Percentiles rank a stretch among this genome's conserved stretches.
phyloP scores from a whole-genome alignment of 1,140 invertebrate species.

The Bradysia coprophila region DNA sequence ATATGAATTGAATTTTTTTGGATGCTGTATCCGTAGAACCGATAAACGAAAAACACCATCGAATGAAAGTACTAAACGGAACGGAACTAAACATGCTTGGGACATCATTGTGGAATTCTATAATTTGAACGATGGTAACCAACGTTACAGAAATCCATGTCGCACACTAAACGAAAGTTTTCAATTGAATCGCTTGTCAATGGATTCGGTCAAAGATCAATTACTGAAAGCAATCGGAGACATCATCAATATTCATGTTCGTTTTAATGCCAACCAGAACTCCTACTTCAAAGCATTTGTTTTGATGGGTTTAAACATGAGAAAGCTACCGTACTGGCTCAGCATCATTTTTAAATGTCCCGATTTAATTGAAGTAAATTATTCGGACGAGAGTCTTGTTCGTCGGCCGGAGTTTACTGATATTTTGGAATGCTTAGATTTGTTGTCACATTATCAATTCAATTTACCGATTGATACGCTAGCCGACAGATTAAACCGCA shows the following conservation, averaged over 20 bases:
- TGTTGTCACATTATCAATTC: no score
- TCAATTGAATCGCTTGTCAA: slow-evolving; percentile 68
- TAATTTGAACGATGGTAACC: slow-evolving; percentile 72
- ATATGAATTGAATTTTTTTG: slow-evolving; percentile 36
- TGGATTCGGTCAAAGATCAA: slow-evolving; percentile 79
- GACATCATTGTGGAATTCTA: slow-evolving; percentile 81
- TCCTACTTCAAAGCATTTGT: slow-evolving; percentile 98
- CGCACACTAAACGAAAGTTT: slow-evolving; percentile 93
- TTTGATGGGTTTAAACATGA: slow-evolving; percentile 89
- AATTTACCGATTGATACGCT: no score
- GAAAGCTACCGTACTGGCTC: no score
- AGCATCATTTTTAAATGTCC: no score
- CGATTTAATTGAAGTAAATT: no score
- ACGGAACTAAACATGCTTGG: slow-evolving; percentile 87
- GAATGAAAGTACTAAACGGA: slow-evolving; percentile 31
- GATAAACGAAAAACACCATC: background rate
- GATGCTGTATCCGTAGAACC: slow-evolving; percentile 38
- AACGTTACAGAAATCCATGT: slow-evolving; percentile 87
- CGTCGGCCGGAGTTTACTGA: no score
- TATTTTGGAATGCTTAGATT: no score
- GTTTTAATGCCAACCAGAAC: slow-evolving; percentile 85
- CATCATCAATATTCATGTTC: slow-evolving; percentile 77
- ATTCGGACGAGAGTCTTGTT: no score
- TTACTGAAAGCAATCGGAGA: slow-evolving; percentile 82
- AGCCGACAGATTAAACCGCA: no score